Evolutionary conservation across 2,113 vertebrate species (phyloP), one percentile per base, ranked within the genome.

Genomic region (Cyprinodon variegatus): DNA sequence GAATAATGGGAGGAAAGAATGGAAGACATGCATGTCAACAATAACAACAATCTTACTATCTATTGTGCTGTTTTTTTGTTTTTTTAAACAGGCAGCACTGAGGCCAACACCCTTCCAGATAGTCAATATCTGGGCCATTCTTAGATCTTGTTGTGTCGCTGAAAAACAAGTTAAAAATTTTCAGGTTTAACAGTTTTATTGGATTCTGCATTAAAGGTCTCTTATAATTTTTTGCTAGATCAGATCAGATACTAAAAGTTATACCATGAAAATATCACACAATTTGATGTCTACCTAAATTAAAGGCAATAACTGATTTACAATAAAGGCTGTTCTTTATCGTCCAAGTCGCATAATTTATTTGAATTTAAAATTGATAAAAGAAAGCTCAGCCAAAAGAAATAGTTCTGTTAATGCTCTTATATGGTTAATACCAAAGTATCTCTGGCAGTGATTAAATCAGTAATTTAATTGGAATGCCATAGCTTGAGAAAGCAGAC

Each of bases 31-130:
- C 48, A 72, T 76, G 1, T 82, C 73, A 87, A 74, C 62, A 72
- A 77, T 61, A 79, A 22, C 68, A 83, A n/a, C 20, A 74, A 39
- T 46, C 41, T 65, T 66, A 74, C 29, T 63, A 76, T 70, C 11
- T 62, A 75, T 84, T 77, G 57, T 76, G 50, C 41, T 76, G 46
- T 36, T 20, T 62, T 11, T 6, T 29, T 29, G 29, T 29, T 29
- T 29, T 66, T 68, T 3, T 64, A 43, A 79, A 9, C 3, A 63
- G 83, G 82, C 80, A 77, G 64, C 82, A 88, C 81, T 75, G 48
- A 71, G 43, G 37, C 15, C 50, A 61, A 38, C 61, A 14, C 36
- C 64, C 29, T 61, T 5, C 61, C 36, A 29, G 15, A 63, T 61
- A 39, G 17, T 53, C 50, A 45, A 60, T 68, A 59, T 69, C 76